A percentile compares a stretch with the other conserved stretches of the same genome.
Conservation (phyloP, 1,140 invertebrate species). For the Drosophila ogumai region DNA sequence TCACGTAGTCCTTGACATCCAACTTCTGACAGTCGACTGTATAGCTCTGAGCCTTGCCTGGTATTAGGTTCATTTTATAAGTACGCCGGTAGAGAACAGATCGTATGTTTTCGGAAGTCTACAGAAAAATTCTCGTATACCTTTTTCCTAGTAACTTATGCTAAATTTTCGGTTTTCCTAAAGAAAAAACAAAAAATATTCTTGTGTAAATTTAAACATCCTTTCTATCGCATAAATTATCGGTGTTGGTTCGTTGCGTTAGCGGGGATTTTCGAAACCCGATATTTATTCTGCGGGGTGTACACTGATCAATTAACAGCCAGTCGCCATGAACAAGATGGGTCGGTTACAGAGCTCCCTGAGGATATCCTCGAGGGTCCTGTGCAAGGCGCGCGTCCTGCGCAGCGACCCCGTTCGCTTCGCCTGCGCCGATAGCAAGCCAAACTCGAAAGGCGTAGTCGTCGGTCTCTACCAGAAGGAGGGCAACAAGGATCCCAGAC, state of each 20-base stretch:
- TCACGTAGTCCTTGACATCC: slow-evolving; percentile 21
- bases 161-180: slow-evolving; percentile 4
- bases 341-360: slow-evolving; percentile 11
- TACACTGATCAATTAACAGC: not conserved
- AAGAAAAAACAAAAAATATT: not conserved
- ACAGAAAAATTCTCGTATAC: slow-evolving; percentile 26
- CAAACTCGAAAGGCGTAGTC: slow-evolving; percentile 65
- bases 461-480: slow-evolving; percentile 79
- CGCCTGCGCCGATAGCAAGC: not conserved
- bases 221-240: slow-evolving; percentile 1
- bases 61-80: slow-evolving; percentile 25
- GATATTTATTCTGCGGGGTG: not conserved
- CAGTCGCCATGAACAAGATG: slow-evolving; percentile 16
- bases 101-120: slow-evolving; percentile 23
- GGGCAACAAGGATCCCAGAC: slow-evolving; percentile 62
- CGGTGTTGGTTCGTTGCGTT: slow-evolving; percentile 2
- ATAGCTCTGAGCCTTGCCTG: not conserved
- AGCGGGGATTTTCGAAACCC: not conserved
- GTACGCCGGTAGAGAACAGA: slow-evolving; percentile 38
- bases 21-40: not conserved
- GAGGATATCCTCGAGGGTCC: not conserved
- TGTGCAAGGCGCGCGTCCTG: slow-evolving; percentile 3
- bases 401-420: slow-evolving; percentile 9
- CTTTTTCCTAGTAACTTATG: not conserved
- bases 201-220: not conserved